Conservation (phyloP, 2,888 invertebrate genomes). For the Trisateles emortualis region DNA sequence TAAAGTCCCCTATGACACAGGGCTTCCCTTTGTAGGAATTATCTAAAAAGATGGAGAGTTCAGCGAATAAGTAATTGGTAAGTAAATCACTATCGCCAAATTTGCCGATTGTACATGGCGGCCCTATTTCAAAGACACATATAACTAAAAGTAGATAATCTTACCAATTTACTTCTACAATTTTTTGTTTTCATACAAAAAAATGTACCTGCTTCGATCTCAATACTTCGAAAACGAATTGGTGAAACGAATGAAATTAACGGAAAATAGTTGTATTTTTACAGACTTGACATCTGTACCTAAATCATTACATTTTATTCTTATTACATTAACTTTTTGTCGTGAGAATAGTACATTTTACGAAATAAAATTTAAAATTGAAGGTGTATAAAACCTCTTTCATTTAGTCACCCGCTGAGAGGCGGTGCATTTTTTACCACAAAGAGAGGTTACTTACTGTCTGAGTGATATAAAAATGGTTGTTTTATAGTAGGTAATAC, state of each 20-base stretch:
- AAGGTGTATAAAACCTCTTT: background rate
- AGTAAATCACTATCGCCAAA: too few species aligned
- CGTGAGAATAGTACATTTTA: background rate
- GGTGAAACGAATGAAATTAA: slow-evolving; percentile 4
- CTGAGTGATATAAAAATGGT: too few species aligned
- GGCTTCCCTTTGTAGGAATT: too few species aligned
- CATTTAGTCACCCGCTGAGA: slow-evolving; percentile 3
- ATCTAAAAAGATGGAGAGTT: too few species aligned
- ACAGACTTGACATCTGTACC: background rate
- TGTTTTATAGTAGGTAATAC: too few species aligned
- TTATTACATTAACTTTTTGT: background rate
- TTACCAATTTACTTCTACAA: background rate
- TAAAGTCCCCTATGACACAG: too few species aligned
- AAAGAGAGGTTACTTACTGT: too few species aligned
- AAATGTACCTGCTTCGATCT: background rate
- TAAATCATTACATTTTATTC: background rate
- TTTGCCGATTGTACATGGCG: too few species aligned
- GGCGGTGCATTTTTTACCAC: background rate
- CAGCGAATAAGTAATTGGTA: too few species aligned
- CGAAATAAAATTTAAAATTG: background rate
- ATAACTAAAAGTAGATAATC: too few species aligned
- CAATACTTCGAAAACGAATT: background rate
- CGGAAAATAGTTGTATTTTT: background rate
- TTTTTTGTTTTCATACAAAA: background rate
- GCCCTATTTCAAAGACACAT: too few species aligned